Evolutionary conservation across 2,113 vertebrate genomes (phyloP).

Genomic region (Nibea albiflora): DNA sequence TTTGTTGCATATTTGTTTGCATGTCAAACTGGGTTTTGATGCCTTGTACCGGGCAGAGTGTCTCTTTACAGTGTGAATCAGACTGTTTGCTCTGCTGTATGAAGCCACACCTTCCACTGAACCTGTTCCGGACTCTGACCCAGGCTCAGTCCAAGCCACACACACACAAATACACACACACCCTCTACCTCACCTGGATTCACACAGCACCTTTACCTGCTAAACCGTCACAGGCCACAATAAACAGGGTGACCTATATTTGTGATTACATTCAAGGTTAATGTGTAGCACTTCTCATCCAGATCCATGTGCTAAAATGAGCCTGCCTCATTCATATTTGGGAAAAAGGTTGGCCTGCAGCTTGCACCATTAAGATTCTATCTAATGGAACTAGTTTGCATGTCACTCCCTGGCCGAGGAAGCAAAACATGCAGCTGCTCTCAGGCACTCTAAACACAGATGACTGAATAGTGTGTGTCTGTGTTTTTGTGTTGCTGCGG

Average conservation of each 20-base stretch:
- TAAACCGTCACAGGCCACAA: background rate
- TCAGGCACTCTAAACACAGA: background rate
- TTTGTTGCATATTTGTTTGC: background rate
- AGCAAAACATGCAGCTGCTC: background rate
- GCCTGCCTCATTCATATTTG: constrained; percentile 6
- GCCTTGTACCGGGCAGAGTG: background rate
- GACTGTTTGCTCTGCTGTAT: constrained; percentile 57
- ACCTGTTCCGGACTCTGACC: constrained; percentile 74
- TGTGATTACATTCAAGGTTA: background rate
- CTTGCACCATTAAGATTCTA: constrained; percentile 6
- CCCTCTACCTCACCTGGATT: constrained; percentile 1
- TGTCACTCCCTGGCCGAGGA: constrained; percentile 14
- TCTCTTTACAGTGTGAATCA: constrained; percentile 46
- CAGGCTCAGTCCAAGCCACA: constrained; percentile 25
- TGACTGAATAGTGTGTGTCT: background rate
- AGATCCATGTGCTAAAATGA: background rate
- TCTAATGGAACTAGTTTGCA: constrained; percentile 37
- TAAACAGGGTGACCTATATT: constrained; percentile 18
- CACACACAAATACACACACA: background rate
- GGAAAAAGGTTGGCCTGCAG: background rate
- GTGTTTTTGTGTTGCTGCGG: background rate
- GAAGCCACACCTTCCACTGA: constrained; percentile 61
- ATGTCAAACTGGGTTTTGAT: background rate
- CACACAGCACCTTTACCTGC: constrained; percentile 10
- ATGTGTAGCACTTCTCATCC: background rate